Base-by-base conservation (phyloP, 1,140 invertebrate genomes). In the Nebria ingens region DNA sequence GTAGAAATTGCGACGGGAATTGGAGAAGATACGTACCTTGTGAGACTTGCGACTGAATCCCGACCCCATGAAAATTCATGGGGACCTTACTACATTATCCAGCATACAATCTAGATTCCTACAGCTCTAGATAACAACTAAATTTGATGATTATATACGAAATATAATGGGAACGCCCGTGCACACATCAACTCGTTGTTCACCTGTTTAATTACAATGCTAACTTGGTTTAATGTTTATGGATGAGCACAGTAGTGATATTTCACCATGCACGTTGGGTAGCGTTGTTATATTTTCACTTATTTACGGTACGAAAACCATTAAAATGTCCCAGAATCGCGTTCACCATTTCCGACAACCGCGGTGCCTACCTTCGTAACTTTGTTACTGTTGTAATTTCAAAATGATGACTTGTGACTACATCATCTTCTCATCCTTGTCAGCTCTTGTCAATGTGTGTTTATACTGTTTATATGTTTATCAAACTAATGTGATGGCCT, bases 61-160 rank as follows among this genome's bases (percentile, higher is more conserved):
- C 6, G 6, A 17, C 6, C 17, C 40, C 40, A 45, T 45, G 40
- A 45, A 45, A 45, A 45, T 45, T 45, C 40, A 45, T 45, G 40
- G 40, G 15, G 9, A 45, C 40, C 40, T 9, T 45, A 45, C 40
- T 45, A 17, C 40, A 45, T 45, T 45, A 45, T 45, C 40, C 17
- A 45, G 17, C 40, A 45, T 17, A 45, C 40, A 45, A 45, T 45
- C 40, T 45, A 45, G 40, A 45, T 45, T 6, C 40, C 9, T 6
- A 45, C 40, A 17, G 9, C 40, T 45, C 40, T 17, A 17, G 40
- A 45, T 45, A 45, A 45, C 40, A 45, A 45, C 40, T 45, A 45
- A 45, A 45, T 45, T 45, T 45, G 15, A 45, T 45, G 40, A 45
- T 45, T 45, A 45, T 45, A 45, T 45, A 17, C 40, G 40, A 45